These are phyloP conservation scores for Lepilemur ruficaudatus DNA, from an alignment of 2,797 vertebrate species.

Conservation along the genomic window DNA sequence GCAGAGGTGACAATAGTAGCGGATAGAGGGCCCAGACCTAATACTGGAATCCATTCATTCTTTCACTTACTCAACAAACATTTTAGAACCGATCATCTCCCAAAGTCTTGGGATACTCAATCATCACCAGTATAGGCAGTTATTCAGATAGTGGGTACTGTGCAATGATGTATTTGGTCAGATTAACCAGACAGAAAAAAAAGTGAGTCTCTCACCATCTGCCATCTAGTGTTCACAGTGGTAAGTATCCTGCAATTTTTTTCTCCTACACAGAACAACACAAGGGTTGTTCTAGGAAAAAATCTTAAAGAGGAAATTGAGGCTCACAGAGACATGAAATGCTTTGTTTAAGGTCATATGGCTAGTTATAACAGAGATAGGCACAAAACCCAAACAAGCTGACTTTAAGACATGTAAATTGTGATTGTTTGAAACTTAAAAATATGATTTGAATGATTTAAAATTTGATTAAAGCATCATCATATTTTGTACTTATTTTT, in stretches of 20 bases:
- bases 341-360: background rate
- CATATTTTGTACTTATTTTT: slow-evolving; percentile 18
- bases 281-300: background rate
- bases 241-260: background rate
- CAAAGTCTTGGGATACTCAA: background rate
- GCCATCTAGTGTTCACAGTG: background rate
- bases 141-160: background rate
- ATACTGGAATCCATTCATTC: background rate
- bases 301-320: background rate
- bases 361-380: background rate
- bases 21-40: background rate
- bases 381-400: background rate
- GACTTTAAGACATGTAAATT: background rate
- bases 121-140: background rate
- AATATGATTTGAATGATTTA: background rate
- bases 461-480: background rate
- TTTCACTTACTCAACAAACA: slow-evolving; percentile 22
- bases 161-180: background rate
- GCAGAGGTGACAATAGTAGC: background rate
- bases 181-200: background rate
- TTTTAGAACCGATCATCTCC: background rate
- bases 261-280: background rate
- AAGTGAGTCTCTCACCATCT: background rate
- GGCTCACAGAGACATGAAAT: background rate
- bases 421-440: background rate